These are phyloP conservation scores for Epizoanthus fatuus DNA, from an alignment of 92 coral and sea anemone genomes.

Conservation along the genomic window DNA sequence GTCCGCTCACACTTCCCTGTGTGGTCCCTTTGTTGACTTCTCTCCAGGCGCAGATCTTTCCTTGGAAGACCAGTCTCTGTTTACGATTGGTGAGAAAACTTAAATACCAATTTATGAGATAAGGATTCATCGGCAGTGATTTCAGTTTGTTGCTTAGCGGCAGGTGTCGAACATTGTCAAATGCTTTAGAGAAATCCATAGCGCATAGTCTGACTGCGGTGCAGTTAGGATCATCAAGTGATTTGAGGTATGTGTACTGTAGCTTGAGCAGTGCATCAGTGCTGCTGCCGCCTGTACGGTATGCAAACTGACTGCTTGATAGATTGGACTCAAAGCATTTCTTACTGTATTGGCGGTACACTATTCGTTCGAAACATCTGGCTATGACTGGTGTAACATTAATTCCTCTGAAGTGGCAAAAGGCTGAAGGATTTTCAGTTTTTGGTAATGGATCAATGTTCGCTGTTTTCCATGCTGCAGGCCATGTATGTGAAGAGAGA, in stretches of 20 bases:
- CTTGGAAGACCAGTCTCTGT: neutral
- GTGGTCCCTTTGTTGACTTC: neutral
- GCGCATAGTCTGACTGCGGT: neutral
- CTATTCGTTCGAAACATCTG: neutral
- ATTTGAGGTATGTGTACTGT: neutral
- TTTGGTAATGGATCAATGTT: neutral
- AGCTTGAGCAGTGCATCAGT: neutral
- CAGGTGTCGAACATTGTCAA: neutral
- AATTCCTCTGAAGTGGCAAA: neutral
- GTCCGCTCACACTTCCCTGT: too few species aligned
- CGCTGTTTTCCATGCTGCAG: neutral
- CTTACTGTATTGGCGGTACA: neutral
- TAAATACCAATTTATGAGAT: conserved; percentile 6
- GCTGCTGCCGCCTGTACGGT: neutral
- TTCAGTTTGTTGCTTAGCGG: neutral
- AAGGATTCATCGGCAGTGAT: conserved; percentile 8
- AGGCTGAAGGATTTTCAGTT: neutral
- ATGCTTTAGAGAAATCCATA: conserved; percentile 15
- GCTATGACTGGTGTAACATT: neutral
- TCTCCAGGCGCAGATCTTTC: neutral
- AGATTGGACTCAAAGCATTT: neutral
- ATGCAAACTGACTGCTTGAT: neutral
- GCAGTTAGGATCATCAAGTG: neutral
- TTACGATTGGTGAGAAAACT: neutral
- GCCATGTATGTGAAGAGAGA: neutral